Percentiles rank a stretch among this genome's conserved stretches.
These are phyloP conservation scores for Litoditis marina DNA, from an alignment of 2,888 invertebrate species.

Conservation along the genomic window DNA sequence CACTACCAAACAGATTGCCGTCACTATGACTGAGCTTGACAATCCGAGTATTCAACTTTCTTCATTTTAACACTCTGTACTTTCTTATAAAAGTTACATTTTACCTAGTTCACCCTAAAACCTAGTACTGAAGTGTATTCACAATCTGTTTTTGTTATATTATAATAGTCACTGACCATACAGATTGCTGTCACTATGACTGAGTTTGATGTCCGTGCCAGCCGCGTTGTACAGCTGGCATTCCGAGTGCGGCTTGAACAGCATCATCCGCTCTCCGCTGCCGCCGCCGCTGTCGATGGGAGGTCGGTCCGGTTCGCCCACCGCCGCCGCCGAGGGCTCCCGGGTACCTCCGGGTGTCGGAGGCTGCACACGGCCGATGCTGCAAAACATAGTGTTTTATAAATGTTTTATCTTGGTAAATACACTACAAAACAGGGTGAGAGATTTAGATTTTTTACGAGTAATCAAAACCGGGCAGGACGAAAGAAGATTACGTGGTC, in stretches of 20 bases:
- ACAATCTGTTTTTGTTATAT: neutral
- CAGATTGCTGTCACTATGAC: slow-evolving; percentile 44
- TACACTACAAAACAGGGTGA: no score
- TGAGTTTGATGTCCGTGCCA: slow-evolving; percentile 30
- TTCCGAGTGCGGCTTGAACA: slow-evolving; percentile 24
- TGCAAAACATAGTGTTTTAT: no score
- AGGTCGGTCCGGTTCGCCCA: slow-evolving; percentile 13
- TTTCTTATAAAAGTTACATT: no score
- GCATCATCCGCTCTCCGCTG: slow-evolving; percentile 1
- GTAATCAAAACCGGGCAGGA: no score
- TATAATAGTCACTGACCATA: slow-evolving; percentile 19
- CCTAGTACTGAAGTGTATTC: no score
- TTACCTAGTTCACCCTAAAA: no score
- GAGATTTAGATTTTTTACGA: no score
- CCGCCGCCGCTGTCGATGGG: no score
- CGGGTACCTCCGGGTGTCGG: slow-evolving; percentile 40
- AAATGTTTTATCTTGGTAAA: no score
- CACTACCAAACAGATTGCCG: slow-evolving; percentile 42
- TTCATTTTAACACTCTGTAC: no score
- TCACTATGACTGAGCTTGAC: slow-evolving; percentile 43
- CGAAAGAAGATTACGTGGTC: no score
- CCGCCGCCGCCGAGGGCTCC: slow-evolving; percentile 32
- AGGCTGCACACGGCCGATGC: slow-evolving; percentile 42
- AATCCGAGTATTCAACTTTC: no score
- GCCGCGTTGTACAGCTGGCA: slow-evolving; percentile 12